A percentile compares a stretch with the other conserved stretches of the same genome.
These are phyloP conservation scores for Calycopis cecrops DNA, from an alignment of 1,140 invertebrate species.

Conservation along the genomic window DNA sequence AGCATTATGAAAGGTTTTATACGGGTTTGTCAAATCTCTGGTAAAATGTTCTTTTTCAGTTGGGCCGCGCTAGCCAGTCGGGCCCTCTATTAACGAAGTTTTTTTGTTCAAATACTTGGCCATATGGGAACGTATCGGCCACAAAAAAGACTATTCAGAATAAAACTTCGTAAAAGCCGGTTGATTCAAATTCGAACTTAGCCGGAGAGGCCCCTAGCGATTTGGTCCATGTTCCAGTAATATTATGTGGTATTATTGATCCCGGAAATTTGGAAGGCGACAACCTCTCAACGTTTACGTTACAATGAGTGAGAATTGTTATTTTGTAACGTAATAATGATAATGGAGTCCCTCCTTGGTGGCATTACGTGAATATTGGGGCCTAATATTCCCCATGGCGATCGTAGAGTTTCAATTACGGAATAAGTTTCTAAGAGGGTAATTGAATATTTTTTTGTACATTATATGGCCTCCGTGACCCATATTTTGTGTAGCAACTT, in stretches of 20 bases:
- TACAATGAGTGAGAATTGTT: background rate
- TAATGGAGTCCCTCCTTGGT: constrained; percentile 2
- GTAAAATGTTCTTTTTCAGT: background rate
- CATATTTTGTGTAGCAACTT: too few species aligned
- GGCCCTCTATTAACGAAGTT: constrained; percentile 4
- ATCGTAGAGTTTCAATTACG: constrained; percentile 8
- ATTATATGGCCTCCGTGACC: too few species aligned
- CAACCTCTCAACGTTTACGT: constrained; percentile 1
- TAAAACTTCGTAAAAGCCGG: constrained; percentile 3
- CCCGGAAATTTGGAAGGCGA: background rate
- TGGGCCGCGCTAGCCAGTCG: background rate
- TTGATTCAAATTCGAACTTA: constrained; percentile 7
- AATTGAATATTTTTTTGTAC: too few species aligned
- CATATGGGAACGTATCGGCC: background rate
- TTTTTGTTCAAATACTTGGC: constrained; percentile 7
- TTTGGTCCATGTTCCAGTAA: background rate
- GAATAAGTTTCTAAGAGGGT: too few species aligned
- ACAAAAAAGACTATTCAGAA: constrained; percentile 3
- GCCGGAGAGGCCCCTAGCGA: background rate
- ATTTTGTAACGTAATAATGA: background rate
- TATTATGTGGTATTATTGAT: constrained; percentile 1
- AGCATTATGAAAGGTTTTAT: too few species aligned
- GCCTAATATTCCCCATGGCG: constrained; percentile 4
- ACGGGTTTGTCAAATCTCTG: background rate
- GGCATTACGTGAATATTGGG: constrained; percentile 2